Base-by-base conservation (phyloP, 2,113 vertebrate species). In the Erpornis zantholeuca region DNA sequence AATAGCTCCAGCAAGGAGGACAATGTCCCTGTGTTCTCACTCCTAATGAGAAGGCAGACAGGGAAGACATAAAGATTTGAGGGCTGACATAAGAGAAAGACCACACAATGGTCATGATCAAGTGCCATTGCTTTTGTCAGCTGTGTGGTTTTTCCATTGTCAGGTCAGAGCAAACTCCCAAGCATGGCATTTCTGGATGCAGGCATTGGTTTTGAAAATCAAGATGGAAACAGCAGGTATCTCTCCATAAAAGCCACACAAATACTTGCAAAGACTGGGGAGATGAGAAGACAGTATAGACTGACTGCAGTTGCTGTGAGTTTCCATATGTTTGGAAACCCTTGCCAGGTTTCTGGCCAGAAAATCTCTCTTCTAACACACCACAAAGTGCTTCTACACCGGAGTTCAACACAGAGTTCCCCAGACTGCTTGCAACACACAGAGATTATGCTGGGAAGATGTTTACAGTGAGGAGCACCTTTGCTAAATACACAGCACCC, bases 241-340 rank as follows among this genome's bases (percentile, higher is more conserved):
- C 24, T 73, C 29, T 27, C 23, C 24, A 49, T 33, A 42, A 66
- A 82, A 42, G 12, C 11, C 22, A 47, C 38, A 31, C 10, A 61
- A 63, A 82, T 17, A 45, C 49, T 31, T 69, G 25, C 22, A 82
- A 52, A 69, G 17, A 15, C 20, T 38, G 23, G 6, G 49, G 21
- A 69, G 18, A 69, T 40, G 8, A 56, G 27, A 84, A 81, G n/a
- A 53, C 8, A 35, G 12, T 3, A 4, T 0, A 0, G n/a, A n/a
- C n/a, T 53, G 23, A n/a, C 18, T 57, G 42, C 42, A 61, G 29
- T 45, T 52, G 33, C 47, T 45, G 7, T 42, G 21, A 27, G 15
- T 36, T 78, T n/a, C 65, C 36, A 27, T 31, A 63, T 24, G 23
- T 44, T 81, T 5, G 3, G 65, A 82, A 85, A n/a, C 2, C 65